These are phyloP conservation scores for Sarcophaga variegata DNA, from an alignment of 2,888 invertebrate species.

Conservation along the genomic window DNA sequence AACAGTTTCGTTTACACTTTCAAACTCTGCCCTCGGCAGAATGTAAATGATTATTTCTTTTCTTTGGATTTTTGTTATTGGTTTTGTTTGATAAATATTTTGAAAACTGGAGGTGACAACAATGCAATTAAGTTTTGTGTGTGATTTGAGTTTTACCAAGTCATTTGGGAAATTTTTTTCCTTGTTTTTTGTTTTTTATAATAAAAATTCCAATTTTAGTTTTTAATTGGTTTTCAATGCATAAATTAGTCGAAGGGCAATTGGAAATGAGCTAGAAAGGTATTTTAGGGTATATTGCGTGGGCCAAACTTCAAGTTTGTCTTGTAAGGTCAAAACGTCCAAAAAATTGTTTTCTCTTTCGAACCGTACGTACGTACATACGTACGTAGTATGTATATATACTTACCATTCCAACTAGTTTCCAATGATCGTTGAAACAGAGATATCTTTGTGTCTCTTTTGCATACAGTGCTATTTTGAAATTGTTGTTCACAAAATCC, in stretches of 20 bases:
- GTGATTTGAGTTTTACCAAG: neutral
- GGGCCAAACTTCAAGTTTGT: neutral
- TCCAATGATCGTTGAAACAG: constrained; percentile 89
- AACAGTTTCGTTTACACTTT: constrained; percentile 57
- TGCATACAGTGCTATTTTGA: constrained; percentile 83
- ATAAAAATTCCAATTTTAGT: neutral
- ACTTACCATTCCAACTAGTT: constrained; percentile 87
- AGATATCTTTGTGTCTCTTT: constrained; percentile 88
- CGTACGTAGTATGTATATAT: neutral
- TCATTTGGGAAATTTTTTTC: neutral
- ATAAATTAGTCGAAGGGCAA: neutral
- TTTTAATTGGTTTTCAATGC: neutral
- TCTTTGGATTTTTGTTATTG: neutral
- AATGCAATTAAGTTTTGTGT: neutral
- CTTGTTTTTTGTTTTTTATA: neutral
- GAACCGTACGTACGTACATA: no score
- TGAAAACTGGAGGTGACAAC: constrained; percentile 21
- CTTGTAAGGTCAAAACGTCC: neutral
- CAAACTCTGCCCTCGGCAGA: neutral
- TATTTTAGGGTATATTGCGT: neutral
- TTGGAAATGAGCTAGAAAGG: neutral
- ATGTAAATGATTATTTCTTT: neutral
- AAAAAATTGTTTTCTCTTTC: no score
- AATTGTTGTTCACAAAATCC: constrained; percentile 80
- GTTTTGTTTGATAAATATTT: constrained; percentile 43